These are phyloP conservation scores for Progne subis DNA, from an alignment of 2,113 vertebrate genomes.

Conservation along the genomic window DNA sequence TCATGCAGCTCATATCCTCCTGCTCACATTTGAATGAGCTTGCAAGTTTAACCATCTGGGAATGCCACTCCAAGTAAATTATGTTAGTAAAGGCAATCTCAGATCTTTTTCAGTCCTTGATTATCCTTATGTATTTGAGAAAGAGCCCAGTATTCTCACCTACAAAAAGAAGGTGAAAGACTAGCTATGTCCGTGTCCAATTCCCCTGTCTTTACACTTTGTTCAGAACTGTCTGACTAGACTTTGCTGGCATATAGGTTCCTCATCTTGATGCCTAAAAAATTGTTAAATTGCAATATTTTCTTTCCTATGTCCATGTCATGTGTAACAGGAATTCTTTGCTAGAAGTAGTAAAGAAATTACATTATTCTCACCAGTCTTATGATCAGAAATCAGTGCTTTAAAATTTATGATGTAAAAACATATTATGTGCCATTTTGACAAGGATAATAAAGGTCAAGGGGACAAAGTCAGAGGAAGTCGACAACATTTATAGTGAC, in stretches of 20 bases:
- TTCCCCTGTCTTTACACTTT: neutral
- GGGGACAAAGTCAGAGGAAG: neutral
- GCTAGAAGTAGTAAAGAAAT: neutral
- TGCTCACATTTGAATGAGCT: slow-evolving; percentile 16
- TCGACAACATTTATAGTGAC: neutral
- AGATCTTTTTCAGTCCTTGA: neutral
- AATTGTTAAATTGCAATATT: neutral
- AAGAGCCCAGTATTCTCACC: neutral
- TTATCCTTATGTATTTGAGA: neutral
- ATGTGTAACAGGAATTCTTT: neutral
- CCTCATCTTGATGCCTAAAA: neutral
- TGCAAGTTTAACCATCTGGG: slow-evolving; percentile 13
- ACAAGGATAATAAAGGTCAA: neutral
- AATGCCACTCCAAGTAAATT: neutral
- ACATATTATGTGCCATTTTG: neutral
- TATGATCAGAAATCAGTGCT: neutral
- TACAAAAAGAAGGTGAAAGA: neutral
- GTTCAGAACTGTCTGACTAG: neutral
- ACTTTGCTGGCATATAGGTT: neutral
- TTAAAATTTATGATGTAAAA: neutral
- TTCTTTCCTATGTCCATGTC: neutral
- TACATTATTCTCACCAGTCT: neutral
- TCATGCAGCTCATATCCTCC: neutral
- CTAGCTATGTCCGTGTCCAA: neutral
- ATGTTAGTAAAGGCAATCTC: neutral